These are phyloP conservation scores for Heteromurus nitidus DNA, from an alignment of 2,888 invertebrate species.

Conservation along the genomic window DNA sequence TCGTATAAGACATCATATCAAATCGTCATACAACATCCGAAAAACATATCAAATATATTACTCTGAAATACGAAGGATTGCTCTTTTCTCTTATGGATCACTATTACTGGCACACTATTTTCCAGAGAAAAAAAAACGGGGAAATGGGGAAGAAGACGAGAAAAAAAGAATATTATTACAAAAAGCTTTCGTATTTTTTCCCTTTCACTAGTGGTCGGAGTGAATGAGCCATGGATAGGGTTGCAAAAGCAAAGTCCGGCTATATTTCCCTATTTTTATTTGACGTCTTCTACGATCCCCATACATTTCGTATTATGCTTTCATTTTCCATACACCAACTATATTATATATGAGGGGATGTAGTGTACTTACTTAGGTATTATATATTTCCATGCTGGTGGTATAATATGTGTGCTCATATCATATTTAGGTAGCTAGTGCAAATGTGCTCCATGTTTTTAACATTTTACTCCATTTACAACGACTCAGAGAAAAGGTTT, in stretches of 20 bases:
- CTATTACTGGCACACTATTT: constrained; percentile 4
- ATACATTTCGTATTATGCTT: constrained; percentile 25
- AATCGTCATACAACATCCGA: constrained; percentile 29
- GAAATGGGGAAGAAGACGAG: constrained; percentile 9
- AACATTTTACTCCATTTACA: constrained; percentile 37
- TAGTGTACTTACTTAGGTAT: no score
- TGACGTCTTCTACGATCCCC: constrained; percentile 25
- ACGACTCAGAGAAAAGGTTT: constrained; percentile 37
- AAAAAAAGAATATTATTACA: constrained; percentile 34
- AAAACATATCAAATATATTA: constrained; percentile 36
- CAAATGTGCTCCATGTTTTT: neutral
- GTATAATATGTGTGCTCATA: no score
- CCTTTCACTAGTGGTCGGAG: constrained; percentile 24
- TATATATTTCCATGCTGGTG: no score
- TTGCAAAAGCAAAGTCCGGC: constrained; percentile 32
- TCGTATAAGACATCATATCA: constrained; percentile 32
- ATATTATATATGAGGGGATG: no score
- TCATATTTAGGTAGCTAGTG: no score
- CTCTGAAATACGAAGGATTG: constrained; percentile 12
- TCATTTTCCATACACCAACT: constrained; percentile 6
- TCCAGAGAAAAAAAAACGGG: constrained; percentile 17
- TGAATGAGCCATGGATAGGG: constrained; percentile 50
- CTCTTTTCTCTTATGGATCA: constrained; percentile 31
- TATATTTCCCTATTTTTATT: constrained; percentile 57
- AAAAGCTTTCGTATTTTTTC: constrained; percentile 33